Conservation (phyloP, 2,888 invertebrate species). For the Diabrotica balteata region DNA sequence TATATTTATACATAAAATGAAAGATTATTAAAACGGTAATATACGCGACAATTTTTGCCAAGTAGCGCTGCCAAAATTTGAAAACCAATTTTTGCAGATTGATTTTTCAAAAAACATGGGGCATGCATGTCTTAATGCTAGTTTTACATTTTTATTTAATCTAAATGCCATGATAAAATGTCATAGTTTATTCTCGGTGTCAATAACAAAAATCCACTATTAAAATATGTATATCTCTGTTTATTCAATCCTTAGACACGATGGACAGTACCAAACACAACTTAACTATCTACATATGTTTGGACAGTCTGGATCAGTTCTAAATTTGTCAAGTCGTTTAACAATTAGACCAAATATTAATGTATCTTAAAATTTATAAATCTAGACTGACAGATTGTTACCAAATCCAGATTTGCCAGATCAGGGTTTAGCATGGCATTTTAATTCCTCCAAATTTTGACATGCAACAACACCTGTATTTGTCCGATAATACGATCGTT, state of each 20-base stretch:
- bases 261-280: background rate
- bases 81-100: constrained; percentile 4
- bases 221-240: too few relatives aligned
- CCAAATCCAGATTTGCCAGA: constrained; percentile 14
- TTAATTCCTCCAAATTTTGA: constrained; percentile 24
- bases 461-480: constrained; percentile 29
- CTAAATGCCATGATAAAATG: constrained; percentile 20
- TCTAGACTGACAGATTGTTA: background rate
- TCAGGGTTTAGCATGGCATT: constrained; percentile 14
- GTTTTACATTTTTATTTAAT: constrained; percentile 2
- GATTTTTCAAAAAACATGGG: constrained; percentile 6
- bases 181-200: too few relatives aligned
- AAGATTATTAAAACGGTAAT: background rate
- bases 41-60: background rate
- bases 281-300: background rate
- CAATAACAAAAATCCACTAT: too few relatives aligned
- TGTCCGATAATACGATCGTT: constrained; percentile 14
- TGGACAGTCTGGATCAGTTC: constrained; percentile 3
- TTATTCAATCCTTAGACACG: too few relatives aligned
- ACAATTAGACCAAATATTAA: background rate
- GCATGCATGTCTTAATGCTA: constrained; percentile 20
- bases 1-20: background rate
- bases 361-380: background rate
- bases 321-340: too few relatives aligned
- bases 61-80: constrained; percentile 23